Percentiles rank a stretch among this genome's conserved stretches.
These are phyloP conservation scores for Ptilorrhoa leucosticta DNA, from an alignment of 2,113 vertebrate genomes.

Conservation along the genomic window DNA sequence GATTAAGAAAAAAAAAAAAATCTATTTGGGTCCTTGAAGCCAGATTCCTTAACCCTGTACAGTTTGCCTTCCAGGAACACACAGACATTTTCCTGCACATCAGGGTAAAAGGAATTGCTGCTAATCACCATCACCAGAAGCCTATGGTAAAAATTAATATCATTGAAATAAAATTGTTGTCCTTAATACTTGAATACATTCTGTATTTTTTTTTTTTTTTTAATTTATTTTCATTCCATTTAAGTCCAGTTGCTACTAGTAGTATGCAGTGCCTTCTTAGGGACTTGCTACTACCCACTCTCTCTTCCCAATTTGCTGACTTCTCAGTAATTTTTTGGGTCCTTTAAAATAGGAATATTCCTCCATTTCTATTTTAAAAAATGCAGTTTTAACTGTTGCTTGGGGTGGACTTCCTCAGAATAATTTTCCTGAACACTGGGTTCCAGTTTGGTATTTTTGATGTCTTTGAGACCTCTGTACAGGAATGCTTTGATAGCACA, in stretches of 20 bases:
- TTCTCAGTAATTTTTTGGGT: background rate
- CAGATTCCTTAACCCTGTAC: background rate
- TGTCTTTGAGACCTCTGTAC: background rate
- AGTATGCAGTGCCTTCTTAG: background rate
- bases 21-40: background rate
- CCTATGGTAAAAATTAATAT: background rate
- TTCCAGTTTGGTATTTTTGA: background rate
- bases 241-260: background rate
- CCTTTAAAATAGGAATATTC: background rate
- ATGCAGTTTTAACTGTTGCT: background rate
- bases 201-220: background rate
- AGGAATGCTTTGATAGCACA: slow-evolving; percentile 48
- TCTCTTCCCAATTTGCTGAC: background rate
- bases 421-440: background rate
- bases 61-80: background rate
- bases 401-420: background rate
- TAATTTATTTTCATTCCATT: background rate
- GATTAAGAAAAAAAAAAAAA: no score
- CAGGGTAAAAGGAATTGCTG: background rate
- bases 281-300: background rate
- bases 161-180: background rate
- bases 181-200: background rate
- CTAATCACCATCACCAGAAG: background rate
- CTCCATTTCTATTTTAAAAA: background rate
- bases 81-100: background rate